A percentile compares a stretch with the other conserved stretches of the same genome.
phyloP scores from a whole-genome alignment of 2,113 vertebrate genomes.

The Muntiacus reevesi region DNA sequence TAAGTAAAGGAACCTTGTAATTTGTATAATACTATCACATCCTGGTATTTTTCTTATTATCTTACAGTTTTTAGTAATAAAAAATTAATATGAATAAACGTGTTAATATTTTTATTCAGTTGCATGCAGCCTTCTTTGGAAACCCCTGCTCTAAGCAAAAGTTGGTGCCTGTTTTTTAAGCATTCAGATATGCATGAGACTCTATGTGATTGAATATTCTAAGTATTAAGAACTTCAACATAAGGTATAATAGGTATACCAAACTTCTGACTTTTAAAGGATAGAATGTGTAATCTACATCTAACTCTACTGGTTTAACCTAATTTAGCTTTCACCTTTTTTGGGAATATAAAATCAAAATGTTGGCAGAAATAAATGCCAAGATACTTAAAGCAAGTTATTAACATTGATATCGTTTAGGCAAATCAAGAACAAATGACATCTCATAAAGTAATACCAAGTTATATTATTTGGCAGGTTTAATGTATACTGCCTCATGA shows the following conservation, averaged over 20 bases:
- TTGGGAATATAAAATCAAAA: not conserved
- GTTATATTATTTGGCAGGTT: not conserved
- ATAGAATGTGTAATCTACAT: not conserved
- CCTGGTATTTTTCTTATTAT: not conserved
- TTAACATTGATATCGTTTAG: not conserved
- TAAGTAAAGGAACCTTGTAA: not conserved
- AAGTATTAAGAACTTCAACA: not conserved
- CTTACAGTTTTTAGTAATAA: not conserved
- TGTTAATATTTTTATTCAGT: not conserved
- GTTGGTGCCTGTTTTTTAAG: not conserved
- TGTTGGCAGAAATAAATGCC: not conserved
- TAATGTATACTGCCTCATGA: not conserved
- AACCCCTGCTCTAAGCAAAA: not conserved
- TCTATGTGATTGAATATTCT: not conserved
- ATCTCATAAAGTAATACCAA: not conserved
- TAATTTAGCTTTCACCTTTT: not conserved
- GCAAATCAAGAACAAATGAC: not conserved
- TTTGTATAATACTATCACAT: not conserved
- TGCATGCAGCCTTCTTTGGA: not conserved
- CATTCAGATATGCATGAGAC: not conserved
- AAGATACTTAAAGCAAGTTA: not conserved
- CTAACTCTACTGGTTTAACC: not conserved
- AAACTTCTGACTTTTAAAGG: not conserved
- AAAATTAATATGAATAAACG: not conserved
- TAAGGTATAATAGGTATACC: not conserved